phyloP scores from a whole-genome alignment of 1,140 invertebrate genomes.

The Oreohelix idahoensis region DNA sequence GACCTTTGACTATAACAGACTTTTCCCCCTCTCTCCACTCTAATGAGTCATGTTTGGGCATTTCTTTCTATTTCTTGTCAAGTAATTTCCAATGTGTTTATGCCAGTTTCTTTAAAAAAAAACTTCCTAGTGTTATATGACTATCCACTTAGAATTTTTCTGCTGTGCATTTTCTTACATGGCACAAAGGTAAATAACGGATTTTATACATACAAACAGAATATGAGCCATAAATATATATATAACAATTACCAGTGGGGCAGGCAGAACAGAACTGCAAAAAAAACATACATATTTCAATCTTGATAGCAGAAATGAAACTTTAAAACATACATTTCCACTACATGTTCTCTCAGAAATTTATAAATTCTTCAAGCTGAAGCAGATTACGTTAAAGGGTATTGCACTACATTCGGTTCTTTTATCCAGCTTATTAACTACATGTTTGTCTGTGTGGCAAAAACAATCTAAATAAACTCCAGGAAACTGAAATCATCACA shows the following conservation, averaged over 20 bases:
- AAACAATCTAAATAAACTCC: background rate
- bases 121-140: background rate
- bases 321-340: background rate
- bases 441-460: background rate
- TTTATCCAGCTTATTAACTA: background rate
- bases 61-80: background rate
- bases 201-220: background rate
- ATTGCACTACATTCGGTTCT: background rate
- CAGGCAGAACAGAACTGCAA: background rate
- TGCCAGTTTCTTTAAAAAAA: background rate
- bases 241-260: background rate
- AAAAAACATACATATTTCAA: background rate
- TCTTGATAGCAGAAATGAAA: background rate
- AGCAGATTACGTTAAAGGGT: background rate
- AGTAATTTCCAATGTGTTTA: background rate
- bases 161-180: background rate
- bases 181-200: background rate
- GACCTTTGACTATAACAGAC: no score
- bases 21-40: no score
- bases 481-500: background rate
- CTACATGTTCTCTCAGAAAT: background rate
- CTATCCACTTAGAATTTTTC: background rate
- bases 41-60: background rate
- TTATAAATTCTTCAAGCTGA: background rate
- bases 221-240: background rate